Evolutionary conservation across 2,888 invertebrate genomes (phyloP), one percentile per base, ranked within the genome.

Genomic region (Conchocele bisecta): DNA sequence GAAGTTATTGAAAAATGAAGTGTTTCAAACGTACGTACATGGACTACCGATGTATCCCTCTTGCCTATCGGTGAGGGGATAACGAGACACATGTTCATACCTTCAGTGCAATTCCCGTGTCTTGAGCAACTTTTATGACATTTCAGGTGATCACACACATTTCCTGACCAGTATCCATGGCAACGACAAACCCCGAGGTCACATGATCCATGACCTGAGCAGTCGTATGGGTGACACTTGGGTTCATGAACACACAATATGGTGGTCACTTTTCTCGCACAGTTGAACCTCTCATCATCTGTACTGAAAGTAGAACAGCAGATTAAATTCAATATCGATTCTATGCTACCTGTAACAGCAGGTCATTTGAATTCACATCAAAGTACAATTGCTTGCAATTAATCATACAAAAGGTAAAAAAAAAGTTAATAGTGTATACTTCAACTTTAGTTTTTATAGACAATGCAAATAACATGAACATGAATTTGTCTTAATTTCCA

Each of bases 241-340:
- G 88, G 88, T 31, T 86, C 83, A 75, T 89, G 90, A 31, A 89
- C 89, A 83, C 91, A 91, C 6, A 91, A 63, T 42, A 91, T 79
- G 20, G 89, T 89, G 15, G 88, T 83, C 17, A 90, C 89, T 42
- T 86, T 77, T 53, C 90, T 79, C 1, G 79, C 84, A 83, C 89
- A 89, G 13, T 83, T 78, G 70, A 87, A 89, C n/a, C 51, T 57
- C 4, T 72, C 73, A 67, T 87, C 81, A 15, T 63, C 56, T 56
- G 70, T 65, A 66, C 74, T 76, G 51, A 48, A 78, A 66, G 67
- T 37, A 33, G 42, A 51, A 41, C 41, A 3, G 15, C 29, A n/a
- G n/a, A n/a, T n/a, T n/a, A n/a, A 6, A 28, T 17, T 13, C 2
- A 11, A 2, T 41, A 41, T 6, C 37, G 20, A 20, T 7, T 41